phyloP scores from a whole-genome alignment of 2,888 invertebrate genomes.

The Drosophila nr. medialis region DNA sequence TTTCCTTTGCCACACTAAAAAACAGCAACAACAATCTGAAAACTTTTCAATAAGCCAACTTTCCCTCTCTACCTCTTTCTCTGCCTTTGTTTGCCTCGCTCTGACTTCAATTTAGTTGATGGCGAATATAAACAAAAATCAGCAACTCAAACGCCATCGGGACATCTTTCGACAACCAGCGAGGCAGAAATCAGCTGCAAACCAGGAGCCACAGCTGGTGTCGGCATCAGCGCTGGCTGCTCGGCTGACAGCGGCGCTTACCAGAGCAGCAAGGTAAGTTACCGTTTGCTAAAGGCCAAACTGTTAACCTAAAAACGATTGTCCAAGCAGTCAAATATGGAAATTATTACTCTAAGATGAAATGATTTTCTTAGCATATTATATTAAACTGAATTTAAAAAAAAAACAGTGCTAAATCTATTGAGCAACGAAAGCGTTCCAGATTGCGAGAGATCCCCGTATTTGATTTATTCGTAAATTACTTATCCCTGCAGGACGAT shows the following conservation, averaged over 20 bases:
- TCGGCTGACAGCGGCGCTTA: slow-evolving; percentile 76
- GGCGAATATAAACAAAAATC: slow-evolving; percentile 91
- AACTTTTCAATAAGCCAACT: slow-evolving; percentile 67
- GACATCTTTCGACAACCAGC: slow-evolving; percentile 85
- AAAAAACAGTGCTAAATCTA: neutral
- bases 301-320: slow-evolving; percentile 34
- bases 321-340: slow-evolving; percentile 31
- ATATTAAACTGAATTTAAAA: neutral
- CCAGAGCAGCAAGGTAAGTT: slow-evolving; percentile 82
- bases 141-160: slow-evolving; percentile 89
- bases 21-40: slow-evolving; percentile 49
- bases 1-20: slow-evolving; percentile 58
- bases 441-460: neutral
- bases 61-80: slow-evolving; percentile 25
- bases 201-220: slow-evolving; percentile 79
- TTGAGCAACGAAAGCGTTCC: neutral
- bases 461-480: neutral
- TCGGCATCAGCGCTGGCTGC: slow-evolving; percentile 48
- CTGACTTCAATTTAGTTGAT: slow-evolving; percentile 84
- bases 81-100: slow-evolving; percentile 5
- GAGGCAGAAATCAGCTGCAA: slow-evolving; percentile 85
- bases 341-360: neutral
- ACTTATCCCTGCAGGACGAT: slow-evolving; percentile 73
- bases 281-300: slow-evolving; percentile 19
- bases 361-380: neutral